Conservation (phyloP, 2,797 vertebrate genomes). For the Nannoperca australis region DNA sequence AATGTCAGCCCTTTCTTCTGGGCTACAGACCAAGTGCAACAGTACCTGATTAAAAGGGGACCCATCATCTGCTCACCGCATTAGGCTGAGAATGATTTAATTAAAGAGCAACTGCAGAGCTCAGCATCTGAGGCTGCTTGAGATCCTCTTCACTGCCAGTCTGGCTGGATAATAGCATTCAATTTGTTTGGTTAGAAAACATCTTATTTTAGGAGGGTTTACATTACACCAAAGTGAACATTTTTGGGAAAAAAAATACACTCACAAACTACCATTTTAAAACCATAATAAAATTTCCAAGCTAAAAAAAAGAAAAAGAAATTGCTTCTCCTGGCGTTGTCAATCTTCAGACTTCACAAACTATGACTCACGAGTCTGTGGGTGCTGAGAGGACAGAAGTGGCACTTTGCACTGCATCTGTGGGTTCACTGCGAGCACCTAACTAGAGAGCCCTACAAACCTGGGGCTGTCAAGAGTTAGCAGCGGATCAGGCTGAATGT, state of each 20-base stretch:
- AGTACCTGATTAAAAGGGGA: constrained; percentile 71
- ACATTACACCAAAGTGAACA: background rate
- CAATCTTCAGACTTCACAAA: constrained; percentile 16
- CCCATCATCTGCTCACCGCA: constrained; percentile 64
- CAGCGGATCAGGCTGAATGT: constrained; percentile 33
- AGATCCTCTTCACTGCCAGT: constrained; percentile 35
- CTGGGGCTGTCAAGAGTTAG: constrained; percentile 19
- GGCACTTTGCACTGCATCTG: constrained; percentile 35
- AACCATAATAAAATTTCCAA: background rate
- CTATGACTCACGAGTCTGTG: constrained; percentile 49
- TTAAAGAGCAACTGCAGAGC: constrained; percentile 64
- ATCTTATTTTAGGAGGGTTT: constrained; percentile 41
- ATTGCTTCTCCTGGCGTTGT: background rate
- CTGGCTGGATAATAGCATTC: constrained; percentile 20
- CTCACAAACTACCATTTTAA: constrained; percentile 5
- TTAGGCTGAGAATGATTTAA: constrained; percentile 68
- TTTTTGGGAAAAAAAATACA: background rate
- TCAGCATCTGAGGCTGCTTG: constrained; percentile 33
- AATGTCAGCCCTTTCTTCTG: constrained; percentile 62
- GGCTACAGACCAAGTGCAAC: constrained; percentile 63
- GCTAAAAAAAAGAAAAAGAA: constrained; percentile 2
- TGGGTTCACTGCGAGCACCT: background rate
- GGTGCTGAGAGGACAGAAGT: constrained; percentile 35
- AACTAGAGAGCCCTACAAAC: constrained; percentile 29
- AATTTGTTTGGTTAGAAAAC: constrained; percentile 22